A percentile compares a stretch with the other conserved stretches of the same genome.
These are phyloP conservation scores for Acrocyrtus sp. DNA, from an alignment of 2,888 invertebrate genomes.

Conservation along the genomic window DNA sequence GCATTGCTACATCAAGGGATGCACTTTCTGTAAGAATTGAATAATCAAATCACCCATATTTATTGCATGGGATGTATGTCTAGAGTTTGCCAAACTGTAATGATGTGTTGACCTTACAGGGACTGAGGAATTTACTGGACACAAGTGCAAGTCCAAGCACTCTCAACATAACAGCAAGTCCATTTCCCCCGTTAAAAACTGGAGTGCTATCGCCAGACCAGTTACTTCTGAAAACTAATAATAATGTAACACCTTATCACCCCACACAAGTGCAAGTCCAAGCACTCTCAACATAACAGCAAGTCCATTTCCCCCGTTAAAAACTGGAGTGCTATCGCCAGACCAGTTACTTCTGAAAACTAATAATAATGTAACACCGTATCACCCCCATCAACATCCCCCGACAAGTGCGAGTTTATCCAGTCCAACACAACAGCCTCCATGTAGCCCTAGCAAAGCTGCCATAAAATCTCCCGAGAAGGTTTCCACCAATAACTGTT, in stretches of 20 bases:
- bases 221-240: conserved; percentile 17
- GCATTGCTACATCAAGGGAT: conserved; percentile 60
- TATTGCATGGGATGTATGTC: too few relatives aligned
- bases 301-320: conserved; percentile 37
- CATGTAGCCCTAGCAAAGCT: background rate
- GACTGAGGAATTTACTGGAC: conserved; percentile 60
- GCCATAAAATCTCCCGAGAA: background rate
- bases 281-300: conserved; percentile 21
- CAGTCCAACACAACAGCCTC: background rate
- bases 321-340: conserved; percentile 33
- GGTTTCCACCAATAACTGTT: background rate
- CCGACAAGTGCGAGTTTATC: too few relatives aligned
- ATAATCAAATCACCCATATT: too few relatives aligned
- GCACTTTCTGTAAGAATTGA: conserved; percentile 57
- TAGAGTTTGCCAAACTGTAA: too few relatives aligned
- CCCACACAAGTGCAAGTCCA: background rate
- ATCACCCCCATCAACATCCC: too few relatives aligned
- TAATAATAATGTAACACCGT: background rate
- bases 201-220: conserved; percentile 36
- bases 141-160: conserved; percentile 50
- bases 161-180: conserved; percentile 21
- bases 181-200: conserved; percentile 35
- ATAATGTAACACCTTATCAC: background rate
- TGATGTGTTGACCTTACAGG: conserved; percentile 31
- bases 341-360: conserved; percentile 20